Evolutionary conservation across 2,113 vertebrate genomes (phyloP), one percentile per base, ranked within the genome.

Genomic region (Myotis davidii): DNA sequence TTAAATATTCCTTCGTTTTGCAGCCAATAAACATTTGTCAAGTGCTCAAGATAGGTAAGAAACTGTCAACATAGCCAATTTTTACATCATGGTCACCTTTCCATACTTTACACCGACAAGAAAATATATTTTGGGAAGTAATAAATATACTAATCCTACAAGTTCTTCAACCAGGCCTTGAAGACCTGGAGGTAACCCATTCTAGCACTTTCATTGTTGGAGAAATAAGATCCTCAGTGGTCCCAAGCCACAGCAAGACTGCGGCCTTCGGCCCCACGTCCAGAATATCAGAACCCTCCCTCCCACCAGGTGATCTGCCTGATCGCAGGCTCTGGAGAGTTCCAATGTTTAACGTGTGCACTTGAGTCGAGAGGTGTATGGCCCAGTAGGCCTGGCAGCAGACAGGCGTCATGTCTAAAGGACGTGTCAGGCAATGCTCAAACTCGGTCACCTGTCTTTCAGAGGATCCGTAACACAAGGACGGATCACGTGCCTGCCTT

Each of bases 341-440:
- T 65, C 85, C 48, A 64, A 18, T 1, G 82, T 17, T 78, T 45
- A 81, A 37, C 10, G 69, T 13, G 32, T 37, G 74, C 56, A 37
- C 90, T 54, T 69, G 52, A 90, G 45, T 90, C 10, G 9, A 81
- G 81, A 88, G n/a, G 29, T 17, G 2, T 3, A 48, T 17, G 56
- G 94, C 50, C 59, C 61, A 70, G 65, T 34, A 90, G 93, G 93
- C 88, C 94, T 13, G 27, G 83, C 6, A 78, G 82, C 64, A 90
- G 76, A 76, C 61, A 54, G 48, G 50, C 13, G 11, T 37, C 0
- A 9, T 56, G 29, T 65, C 90, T 61, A 84, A 88, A 76, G n/a
- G 45, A 59, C 27, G 9, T 72, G 61, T 69, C 27, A 37, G 90
- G 85, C 34, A 70, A 87, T n/a, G 78, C 59, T 73, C 48, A 56